Evolutionary conservation across 2,888 invertebrate species (phyloP), one percentile per base, ranked within the genome.

Genomic region (Teleiodes luculella): DNA sequence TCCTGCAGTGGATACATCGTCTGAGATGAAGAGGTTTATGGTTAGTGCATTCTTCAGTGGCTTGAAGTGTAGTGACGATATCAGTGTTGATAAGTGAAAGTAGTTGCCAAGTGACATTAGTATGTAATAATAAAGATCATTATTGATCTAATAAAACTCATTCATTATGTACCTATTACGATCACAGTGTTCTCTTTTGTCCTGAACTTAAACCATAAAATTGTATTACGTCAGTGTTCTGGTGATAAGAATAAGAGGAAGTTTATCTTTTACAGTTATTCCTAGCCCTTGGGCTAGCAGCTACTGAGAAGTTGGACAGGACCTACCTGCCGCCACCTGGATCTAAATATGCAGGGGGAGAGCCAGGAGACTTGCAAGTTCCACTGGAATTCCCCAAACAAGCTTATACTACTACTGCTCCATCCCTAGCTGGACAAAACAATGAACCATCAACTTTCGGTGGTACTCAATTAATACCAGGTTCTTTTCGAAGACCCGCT

Each of bases 291-390:
- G 70, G 74, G 62, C 66, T 81, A 53, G 68, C 63, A 13, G 62
- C 65, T 14, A 61, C 76, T 2, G 83, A 83, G 28, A 85, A 85
- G 59, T 58, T 86, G 20, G 79, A 83, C 53, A 68, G 79, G 43
- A 74, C 69, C 0, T 87, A 86, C 45, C 73, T 86, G 33, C 86
- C 87, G 52, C 86, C 87, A 31, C 75, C 79, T 1, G 80, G 79
- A 54, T 76, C 82, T 1, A 69, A 78, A 55, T 71, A 67, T 48
- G 59, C 86, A 57, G 86, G 81, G 43, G 84, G 86, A 10, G 68
- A 64, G 1, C 67, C 72, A 50, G 78, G 68, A 24, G 74, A 70
- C 13, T 67, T 80, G 11, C 66, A 76, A 53, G 64, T 63, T 4
- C 84, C 85, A 3, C 61, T 81, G 5, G 74, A 79, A 60, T 66